These are phyloP conservation scores for Cavia aperea DNA, from an alignment of 2,113 vertebrate genomes.

Conservation along the genomic window DNA sequence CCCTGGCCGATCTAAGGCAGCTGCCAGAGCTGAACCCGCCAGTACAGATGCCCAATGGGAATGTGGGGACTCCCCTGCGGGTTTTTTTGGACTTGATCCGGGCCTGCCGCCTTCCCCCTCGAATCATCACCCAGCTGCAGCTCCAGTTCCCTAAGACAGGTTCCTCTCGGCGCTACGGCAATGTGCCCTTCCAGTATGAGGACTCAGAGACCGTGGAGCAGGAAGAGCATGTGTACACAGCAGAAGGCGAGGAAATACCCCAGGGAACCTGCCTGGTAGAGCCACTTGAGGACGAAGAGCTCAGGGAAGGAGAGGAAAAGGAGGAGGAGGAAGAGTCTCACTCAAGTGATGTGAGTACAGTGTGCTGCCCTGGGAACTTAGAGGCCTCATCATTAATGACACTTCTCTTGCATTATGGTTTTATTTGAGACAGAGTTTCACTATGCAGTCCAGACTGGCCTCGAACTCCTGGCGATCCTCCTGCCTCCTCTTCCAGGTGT, in stretches of 20 bases:
- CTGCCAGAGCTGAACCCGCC: slow-evolving; percentile 92
- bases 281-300: slow-evolving; percentile 11
- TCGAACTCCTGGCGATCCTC: not conserved
- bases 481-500: not conserved
- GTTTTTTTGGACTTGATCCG: slow-evolving; percentile 93
- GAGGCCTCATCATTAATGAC: not conserved
- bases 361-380: not conserved
- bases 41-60: slow-evolving; percentile 88
- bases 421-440: not conserved
- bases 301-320: slow-evolving; percentile 28
- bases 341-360: slow-evolving; percentile 85
- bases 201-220: slow-evolving; percentile 70
- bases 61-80: slow-evolving; percentile 88
- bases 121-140: slow-evolving; percentile 87
- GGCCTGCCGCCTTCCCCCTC: slow-evolving; percentile 88
- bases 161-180: slow-evolving; percentile 88
- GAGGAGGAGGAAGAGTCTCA: slow-evolving; percentile 74
- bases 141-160: slow-evolving; percentile 87
- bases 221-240: slow-evolving; percentile 86
- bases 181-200: slow-evolving; percentile 87
- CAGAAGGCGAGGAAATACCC: slow-evolving; percentile 84
- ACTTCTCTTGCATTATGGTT: not conserved
- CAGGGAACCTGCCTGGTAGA: not conserved
- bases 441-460: not conserved
- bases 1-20: slow-evolving; percentile 78